Evolutionary conservation across 2,113 vertebrate species (phyloP), one percentile per base, ranked within the genome.

Genomic region (Pantherophis guttatus): DNA sequence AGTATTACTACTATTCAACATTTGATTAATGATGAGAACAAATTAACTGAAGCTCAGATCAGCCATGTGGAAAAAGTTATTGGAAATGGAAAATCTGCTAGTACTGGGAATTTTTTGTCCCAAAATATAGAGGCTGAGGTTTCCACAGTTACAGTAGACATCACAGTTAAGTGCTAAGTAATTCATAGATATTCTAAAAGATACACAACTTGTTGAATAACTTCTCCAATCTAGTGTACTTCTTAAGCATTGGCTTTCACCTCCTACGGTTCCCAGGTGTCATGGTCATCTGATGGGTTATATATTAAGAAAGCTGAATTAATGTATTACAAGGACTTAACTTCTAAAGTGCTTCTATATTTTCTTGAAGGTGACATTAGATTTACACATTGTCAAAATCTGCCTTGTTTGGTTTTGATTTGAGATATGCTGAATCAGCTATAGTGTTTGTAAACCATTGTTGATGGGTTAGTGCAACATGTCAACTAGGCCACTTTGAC

Each of bases 1-100:
- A 39, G 86, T 57, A 87, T 70, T 91, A 88, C 75, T 54, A 93
- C 85, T 87, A 33, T 70, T 55, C 90, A 75, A 44, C 23, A 87
- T 75, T 62, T 91, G 86, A 91, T 59, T 90, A 88, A 88, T 93
- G 33, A 93, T 57, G 52, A 93, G 39, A 88, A 57, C 52, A 91
- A 93, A 93, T 88, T 75, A 86, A 57, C 59, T 88, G 59, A 50
- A 81, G 52, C 93, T 91, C 90, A 87, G 57, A 91, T 53, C 59
- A 93, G 70, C 87, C 26, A 75, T 88, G 59, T 75, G 93, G 93
- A 62, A 91, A 93, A 81, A 91, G 93, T 23, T 75, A 39, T 6
- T 93, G 93, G 53, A 39, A 91, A 88, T 48, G 53, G 59, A 86
- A 86, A 91, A 62, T 44, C 6, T 87, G 57, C 15, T 70, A 53